Evolutionary conservation across 1,140 invertebrate genomes (phyloP), one percentile per base, ranked within the genome.

Genomic region (Scaptomyza graminum): DNA sequence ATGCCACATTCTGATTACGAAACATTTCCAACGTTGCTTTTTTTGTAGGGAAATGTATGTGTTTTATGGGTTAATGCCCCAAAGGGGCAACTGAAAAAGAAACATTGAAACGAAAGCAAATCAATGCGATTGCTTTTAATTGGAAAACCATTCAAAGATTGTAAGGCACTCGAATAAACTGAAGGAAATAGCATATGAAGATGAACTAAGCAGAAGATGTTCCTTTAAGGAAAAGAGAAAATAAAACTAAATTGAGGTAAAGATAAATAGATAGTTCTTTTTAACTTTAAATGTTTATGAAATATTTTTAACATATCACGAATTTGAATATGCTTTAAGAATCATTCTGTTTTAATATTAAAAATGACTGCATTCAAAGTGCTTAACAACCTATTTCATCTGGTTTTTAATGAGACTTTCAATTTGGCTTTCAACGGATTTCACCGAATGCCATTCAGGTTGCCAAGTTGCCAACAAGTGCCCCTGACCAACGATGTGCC

Each of bases 121-220:
- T 49, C 16, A 37, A 47, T 49, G 9, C 41, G 50, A n/a, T 25
- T 41, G 22, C 37, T 61, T 50, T 68, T 73, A 73, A 73, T 73
- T 73, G 65, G 65, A 73, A 73, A 68, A 56, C 18, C 44, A 61
- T 56, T 51, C 51, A 44, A 74, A 52, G 39, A 68, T 44, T 61
- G 50, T 13, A 63, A 59, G 13, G 28, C 28, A 25, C 39, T 47
- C 11, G 5, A 43, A 16, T 8, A 16, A 28, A 57, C 12, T 18
- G 22, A 7, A 34, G 9, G 5, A 31, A 57, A 57, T 31, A 5
- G 37, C 31, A 31, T 5, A 16, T 18, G 25, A 50, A 57, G 16
- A 5, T 61, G 18, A 13, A 16, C 6, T 37, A 56, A 46, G 55
- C 31, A 15, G 13, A 44, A 5, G 5, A 31, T 22, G 1, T n/a